These are phyloP conservation scores for Blastomussa wellsi DNA, from an alignment of 92 coral and sea anemone species.

Conservation along the genomic window DNA sequence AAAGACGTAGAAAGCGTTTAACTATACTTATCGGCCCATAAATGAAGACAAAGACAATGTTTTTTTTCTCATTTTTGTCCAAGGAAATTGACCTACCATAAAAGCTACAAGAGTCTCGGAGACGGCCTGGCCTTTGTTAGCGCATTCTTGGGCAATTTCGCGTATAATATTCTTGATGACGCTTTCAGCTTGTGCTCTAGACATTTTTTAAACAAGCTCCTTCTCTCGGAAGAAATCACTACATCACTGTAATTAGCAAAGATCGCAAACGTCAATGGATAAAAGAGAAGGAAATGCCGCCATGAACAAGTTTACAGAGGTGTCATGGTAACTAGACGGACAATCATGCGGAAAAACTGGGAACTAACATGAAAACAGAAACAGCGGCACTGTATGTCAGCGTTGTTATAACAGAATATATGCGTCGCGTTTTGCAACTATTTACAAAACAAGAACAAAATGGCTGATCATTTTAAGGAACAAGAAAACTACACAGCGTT, in stretches of 20 bases:
- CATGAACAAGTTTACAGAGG: constrained; percentile 54
- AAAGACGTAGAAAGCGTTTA: neutral
- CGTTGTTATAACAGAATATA: neutral
- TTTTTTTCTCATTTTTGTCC: neutral
- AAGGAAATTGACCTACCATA: constrained; percentile 64
- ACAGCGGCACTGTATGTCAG: constrained; percentile 11
- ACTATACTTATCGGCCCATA: neutral
- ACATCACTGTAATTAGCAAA: constrained; percentile 1
- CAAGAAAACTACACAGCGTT: neutral
- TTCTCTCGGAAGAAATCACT: constrained; percentile 1
- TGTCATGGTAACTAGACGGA: constrained; percentile 72
- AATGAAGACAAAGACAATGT: neutral
- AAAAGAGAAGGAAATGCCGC: constrained; percentile 21
- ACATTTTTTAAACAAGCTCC: constrained; percentile 52
- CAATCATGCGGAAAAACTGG: constrained; percentile 40
- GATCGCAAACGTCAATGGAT: neutral
- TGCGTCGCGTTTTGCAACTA: constrained; percentile 17
- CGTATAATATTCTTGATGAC: constrained; percentile 97
- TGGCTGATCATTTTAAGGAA: constrained; percentile 55
- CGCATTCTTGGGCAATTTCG: constrained; percentile 99
- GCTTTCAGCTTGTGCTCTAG: constrained; percentile 98
- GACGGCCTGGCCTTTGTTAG: constrained; percentile 96
- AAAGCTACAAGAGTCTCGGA: constrained; percentile 98
- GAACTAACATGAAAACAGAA: constrained; percentile 5
- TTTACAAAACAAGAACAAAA: constrained; percentile 36